phyloP scores from a whole-genome alignment of 2,888 invertebrate species.

The Tenthredo notha region DNA sequence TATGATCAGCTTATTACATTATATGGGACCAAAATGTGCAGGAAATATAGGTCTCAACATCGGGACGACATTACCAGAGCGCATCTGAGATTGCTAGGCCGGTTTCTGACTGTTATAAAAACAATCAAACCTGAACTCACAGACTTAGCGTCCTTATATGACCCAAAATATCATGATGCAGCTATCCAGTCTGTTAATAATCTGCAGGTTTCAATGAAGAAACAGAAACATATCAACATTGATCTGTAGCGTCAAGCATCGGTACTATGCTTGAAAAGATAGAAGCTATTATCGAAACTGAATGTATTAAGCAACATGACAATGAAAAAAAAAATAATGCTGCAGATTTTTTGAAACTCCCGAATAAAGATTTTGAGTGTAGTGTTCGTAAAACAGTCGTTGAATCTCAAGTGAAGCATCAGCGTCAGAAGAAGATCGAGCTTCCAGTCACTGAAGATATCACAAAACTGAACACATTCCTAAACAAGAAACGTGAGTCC shows the following conservation, averaged over 20 bases:
- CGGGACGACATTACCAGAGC: background rate
- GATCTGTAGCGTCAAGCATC: slow-evolving; percentile 35
- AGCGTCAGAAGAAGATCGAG: slow-evolving; percentile 28
- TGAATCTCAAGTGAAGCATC: slow-evolving; percentile 45
- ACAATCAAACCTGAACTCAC: slow-evolving; percentile 40
- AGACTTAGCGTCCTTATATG: slow-evolving; percentile 35
- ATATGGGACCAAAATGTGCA: too few species aligned
- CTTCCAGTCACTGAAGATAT: slow-evolving; percentile 47
- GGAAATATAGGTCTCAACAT: too few species aligned
- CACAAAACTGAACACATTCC: background rate
- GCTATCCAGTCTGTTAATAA: background rate
- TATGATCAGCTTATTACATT: too few species aligned
- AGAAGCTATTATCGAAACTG: slow-evolving; percentile 43
- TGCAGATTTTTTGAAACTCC: background rate
- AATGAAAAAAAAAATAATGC: slow-evolving; percentile 13
- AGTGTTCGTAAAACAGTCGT: slow-evolving; percentile 48
- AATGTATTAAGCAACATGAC: background rate
- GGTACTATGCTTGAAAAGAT: slow-evolving; percentile 50
- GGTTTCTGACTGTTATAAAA: slow-evolving; percentile 44
- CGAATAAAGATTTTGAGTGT: slow-evolving; percentile 38
- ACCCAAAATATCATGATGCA: slow-evolving; percentile 33
- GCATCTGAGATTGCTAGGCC: slow-evolving; percentile 49
- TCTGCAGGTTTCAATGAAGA: slow-evolving; percentile 43
- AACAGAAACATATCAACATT: slow-evolving; percentile 33
- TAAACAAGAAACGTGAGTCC: background rate